These are phyloP conservation scores for Drosophila longiperda DNA, from an alignment of 2,888 invertebrate species.

Conservation along the genomic window DNA sequence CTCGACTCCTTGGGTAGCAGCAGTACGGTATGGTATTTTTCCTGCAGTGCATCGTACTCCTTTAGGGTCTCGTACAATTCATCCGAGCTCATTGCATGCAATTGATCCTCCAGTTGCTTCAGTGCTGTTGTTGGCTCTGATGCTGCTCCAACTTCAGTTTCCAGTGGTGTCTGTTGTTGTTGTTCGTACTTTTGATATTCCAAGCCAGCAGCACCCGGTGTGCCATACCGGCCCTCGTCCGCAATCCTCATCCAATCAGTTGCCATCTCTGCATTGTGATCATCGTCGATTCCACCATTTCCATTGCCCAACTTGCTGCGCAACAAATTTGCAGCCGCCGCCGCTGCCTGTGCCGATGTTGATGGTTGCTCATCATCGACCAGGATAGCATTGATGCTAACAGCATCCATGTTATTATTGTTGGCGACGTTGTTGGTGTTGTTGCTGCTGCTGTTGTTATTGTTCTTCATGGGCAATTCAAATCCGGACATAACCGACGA, in stretches of 20 bases:
- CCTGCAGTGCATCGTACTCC: conserved; percentile 89
- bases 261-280: conserved; percentile 82
- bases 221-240: conserved; percentile 87
- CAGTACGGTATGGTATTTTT: conserved; percentile 89
- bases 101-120: conserved; percentile 79
- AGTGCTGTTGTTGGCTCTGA: conserved; percentile 75
- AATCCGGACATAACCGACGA: conserved; percentile 69
- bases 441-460: conserved; percentile 34
- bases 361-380: conserved; percentile 72
- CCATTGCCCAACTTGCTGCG: conserved; percentile 52
- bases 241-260: conserved; percentile 85
- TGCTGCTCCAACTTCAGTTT: conserved; percentile 59
- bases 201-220: conserved; percentile 88
- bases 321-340: conserved; percentile 19
- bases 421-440: conserved; percentile 35
- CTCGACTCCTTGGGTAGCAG: conserved; percentile 88
- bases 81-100: conserved; percentile 82
- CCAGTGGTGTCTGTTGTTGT: conserved; percentile 54
- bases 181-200: conserved; percentile 84
- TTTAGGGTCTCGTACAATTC: conserved; percentile 87
- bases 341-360: conserved; percentile 72
- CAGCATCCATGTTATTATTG: conserved; percentile 64
- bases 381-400: conserved; percentile 68
- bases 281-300: conserved; percentile 66
- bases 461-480: conserved; percentile 54